Evolutionary conservation across 1,140 invertebrate genomes (phyloP).

Genomic region (Drosophila elegans): DNA sequence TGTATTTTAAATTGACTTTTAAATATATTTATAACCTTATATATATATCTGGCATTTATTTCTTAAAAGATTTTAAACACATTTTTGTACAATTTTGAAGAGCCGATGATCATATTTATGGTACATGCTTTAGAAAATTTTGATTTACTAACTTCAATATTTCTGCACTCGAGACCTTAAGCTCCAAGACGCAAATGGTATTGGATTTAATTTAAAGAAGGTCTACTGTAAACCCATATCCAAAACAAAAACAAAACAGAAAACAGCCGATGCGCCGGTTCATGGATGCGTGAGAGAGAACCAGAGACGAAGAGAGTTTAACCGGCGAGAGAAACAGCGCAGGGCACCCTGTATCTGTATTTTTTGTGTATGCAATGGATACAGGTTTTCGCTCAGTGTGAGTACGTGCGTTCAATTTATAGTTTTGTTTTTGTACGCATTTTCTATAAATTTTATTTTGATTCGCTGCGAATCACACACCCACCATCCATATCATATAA

Average conservation of each 20-base stretch:
- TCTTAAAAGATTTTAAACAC: too few species aligned
- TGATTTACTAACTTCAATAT: too few species aligned
- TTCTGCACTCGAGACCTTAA: too few species aligned
- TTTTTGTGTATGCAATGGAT: constrained; percentile 19
- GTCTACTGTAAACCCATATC: constrained; percentile 19
- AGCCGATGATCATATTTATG: too few species aligned
- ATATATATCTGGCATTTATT: too few species aligned
- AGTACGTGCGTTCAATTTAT: constrained; percentile 43
- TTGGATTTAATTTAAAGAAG: neutral
- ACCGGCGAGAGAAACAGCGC: constrained; percentile 48
- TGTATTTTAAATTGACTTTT: too few species aligned
- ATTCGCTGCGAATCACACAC: constrained; percentile 23
- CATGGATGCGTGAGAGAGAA: constrained; percentile 37
- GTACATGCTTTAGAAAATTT: too few species aligned
- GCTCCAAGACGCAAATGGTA: too few species aligned
- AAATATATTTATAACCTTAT: too few species aligned
- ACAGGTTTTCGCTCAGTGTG: constrained; percentile 58
- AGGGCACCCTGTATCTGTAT: constrained; percentile 57
- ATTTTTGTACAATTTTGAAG: too few species aligned
- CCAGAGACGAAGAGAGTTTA: constrained; percentile 13
- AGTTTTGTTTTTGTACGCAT: constrained; percentile 52
- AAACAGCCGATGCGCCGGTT: constrained; percentile 74
- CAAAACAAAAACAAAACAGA: constrained; percentile 74
- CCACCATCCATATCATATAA: neutral
- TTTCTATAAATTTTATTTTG: constrained; percentile 50